Evolutionary conservation across 1,140 invertebrate genomes (phyloP), one percentile per base, ranked within the genome.

Genomic region (Heliothis subflexa): DNA sequence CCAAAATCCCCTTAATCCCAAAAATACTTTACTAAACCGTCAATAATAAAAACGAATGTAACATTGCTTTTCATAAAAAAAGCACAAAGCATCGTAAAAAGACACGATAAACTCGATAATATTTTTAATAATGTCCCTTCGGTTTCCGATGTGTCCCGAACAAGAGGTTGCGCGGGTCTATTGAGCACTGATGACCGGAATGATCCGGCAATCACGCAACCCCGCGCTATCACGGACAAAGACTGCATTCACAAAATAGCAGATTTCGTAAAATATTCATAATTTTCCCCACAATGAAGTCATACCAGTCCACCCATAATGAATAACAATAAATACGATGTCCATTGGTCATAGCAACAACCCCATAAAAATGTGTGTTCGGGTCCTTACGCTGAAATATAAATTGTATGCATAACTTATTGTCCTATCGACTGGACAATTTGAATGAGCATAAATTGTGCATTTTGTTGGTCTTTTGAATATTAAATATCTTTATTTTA

Each of bases 181-280:
- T 73, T 57, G 71, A 49, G 71, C 59, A 28, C 71, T 79, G 83
- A 86, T 87, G 83, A 84, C 81, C 85, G 83, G 80, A 87, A 85
- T 83, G 78, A 75, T 76, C 74, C 25, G 80, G 81, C 81, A 74
- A 81, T 62, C 75, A 75, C 80, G 78, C 77, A 80, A 72, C 54
- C 68, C 79, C 75, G 73, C 59, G 45, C 72, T 80, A 57, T 54
- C 61, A 70, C 47, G 47, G 85, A 89, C 88, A 90, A 90, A 85
- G 85, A 84, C 83, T 85, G 81, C 84, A 84, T 86, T 87, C 85
- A 87, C 77, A 83, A 87, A 87, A 89, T 86, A 84, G 70, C 75
- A 83, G 83, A 88, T 87, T 85, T 86, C 79, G 85, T 91, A 90
- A 88, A 90, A 90, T 89, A 91, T 91, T 90, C 88, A 91, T 91